Evolutionary conservation across 2,888 invertebrate species (phyloP).

Genomic region (Tipula confusa): DNA sequence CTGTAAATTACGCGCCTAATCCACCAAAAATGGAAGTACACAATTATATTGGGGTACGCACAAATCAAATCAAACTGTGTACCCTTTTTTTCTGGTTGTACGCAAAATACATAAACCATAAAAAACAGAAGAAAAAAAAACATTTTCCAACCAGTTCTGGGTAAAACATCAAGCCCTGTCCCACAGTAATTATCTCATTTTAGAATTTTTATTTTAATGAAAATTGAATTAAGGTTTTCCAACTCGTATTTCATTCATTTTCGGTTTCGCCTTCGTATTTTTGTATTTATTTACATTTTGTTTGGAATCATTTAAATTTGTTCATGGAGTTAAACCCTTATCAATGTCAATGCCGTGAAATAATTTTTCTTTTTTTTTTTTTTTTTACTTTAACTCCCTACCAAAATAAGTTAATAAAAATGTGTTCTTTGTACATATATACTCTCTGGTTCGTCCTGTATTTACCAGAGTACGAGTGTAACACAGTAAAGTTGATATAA

Average conservation of each 20-base stretch:
- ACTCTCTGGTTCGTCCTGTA: too few relatives aligned
- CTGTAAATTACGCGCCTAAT: not conserved
- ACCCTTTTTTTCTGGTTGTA: not conserved
- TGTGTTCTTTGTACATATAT: too few relatives aligned
- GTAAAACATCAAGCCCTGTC: not conserved
- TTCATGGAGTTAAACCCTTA: not conserved
- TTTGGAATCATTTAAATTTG: not conserved
- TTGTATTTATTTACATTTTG: conserved; percentile 13
- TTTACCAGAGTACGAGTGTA: too few relatives aligned
- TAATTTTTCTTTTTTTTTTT: too few relatives aligned
- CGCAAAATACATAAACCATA: not conserved
- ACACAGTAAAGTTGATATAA: not conserved
- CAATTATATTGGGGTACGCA: not conserved
- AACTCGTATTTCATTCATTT: not conserved
- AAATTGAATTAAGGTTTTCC: not conserved
- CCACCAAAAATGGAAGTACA: not conserved
- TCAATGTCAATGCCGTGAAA: conserved; percentile 12
- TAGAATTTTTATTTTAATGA: not conserved
- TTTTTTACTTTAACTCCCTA: not conserved
- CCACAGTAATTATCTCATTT: not conserved
- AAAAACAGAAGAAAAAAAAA: not conserved
- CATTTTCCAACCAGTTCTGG: not conserved
- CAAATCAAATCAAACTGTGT: not conserved
- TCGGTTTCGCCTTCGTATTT: not conserved
- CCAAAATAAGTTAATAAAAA: not conserved